A percentile compares a stretch with the other conserved stretches of the same genome.
These are phyloP conservation scores for Eurytoma californica DNA, from an alignment of 2,888 invertebrate genomes.

Conservation along the genomic window DNA sequence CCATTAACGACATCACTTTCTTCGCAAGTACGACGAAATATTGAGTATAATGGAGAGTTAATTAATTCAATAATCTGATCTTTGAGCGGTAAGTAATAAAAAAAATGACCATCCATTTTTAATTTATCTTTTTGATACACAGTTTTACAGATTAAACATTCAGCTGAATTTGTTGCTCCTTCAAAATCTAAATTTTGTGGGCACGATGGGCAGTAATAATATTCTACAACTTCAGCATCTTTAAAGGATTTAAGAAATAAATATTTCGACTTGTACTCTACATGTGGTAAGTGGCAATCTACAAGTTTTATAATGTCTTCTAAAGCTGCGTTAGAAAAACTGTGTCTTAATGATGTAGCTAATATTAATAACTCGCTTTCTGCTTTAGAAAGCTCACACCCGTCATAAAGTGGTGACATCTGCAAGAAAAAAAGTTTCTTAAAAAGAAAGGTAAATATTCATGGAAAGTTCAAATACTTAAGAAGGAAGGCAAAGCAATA, in stretches of 20 bases:
- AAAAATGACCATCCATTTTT: neutral
- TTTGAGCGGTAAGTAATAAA: neutral
- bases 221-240: neutral
- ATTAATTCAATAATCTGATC: slow-evolving; percentile 13
- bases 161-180: neutral
- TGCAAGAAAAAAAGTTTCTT: too few relatives aligned
- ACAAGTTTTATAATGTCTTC: neutral
- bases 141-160: neutral
- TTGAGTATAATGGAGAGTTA: neutral
- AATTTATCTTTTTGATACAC: neutral
- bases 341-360: slow-evolving; percentile 1
- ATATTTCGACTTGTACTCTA: neutral
- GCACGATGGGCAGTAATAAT: neutral
- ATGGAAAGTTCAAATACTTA: too few relatives aligned
- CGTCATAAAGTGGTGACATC: too few relatives aligned
- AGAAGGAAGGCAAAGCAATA: too few relatives aligned
- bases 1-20: slow-evolving; percentile 24
- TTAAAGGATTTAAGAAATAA: slow-evolving; percentile 1
- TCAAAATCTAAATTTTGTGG: neutral
- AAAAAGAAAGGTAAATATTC: too few relatives aligned
- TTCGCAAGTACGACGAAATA: neutral
- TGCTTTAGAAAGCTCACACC: too few relatives aligned
- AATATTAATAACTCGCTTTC: slow-evolving; percentile 1
- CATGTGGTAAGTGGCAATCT: slow-evolving; percentile 2
- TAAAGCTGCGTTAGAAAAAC: neutral